Evolutionary conservation across 2,888 invertebrate species (phyloP), one percentile per base, ranked within the genome.

Genomic region (Dryocosmus kuriphilus): DNA sequence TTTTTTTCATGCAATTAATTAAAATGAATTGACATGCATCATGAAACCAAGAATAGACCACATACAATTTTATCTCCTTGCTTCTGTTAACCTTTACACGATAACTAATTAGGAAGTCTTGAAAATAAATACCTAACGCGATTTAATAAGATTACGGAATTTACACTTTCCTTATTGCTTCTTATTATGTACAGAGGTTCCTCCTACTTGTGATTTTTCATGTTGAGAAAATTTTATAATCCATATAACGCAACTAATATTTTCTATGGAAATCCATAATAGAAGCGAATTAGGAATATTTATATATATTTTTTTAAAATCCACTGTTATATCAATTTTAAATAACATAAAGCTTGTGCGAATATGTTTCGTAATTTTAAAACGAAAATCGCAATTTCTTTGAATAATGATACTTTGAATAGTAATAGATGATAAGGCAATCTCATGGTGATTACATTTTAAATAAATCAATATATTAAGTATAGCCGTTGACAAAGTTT

Each of bases 81-180:
- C 24, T 19, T 16, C 14, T 67, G 5, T 65, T 8, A 22, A 35
- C 22, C 67, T 38, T 67, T 41, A 46, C 24, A 67, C 41, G 27
- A 19, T 41, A 24, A 67, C 22, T 46, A 67, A 27, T 65, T 65
- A 38, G n/a, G 22, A 22, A n/a, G 24, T 22, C 22, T 35, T 41
- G 14, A n/a, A n/a, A n/a, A 46, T 41, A 19, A 67, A 46, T 46
- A 46, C 67, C 38, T 46, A 41, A 67, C 41, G 16, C 24, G 65
- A 41, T 65, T 65, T 65, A 65, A 24, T 65, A 65, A 65, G 41
- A 65, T 65, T 41, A 27, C 4, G 38, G 46, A 46, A 67, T 67
- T 46, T 46, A 46, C 19, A 67, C 41, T 67, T 67, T 41, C 67
- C 41, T 46, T 46, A 67, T 67, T 38, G 24, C 38, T 27, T 27